phyloP scores from a whole-genome alignment of 2,888 invertebrate species.

The Ashinkailepas kermadecensis region DNA sequence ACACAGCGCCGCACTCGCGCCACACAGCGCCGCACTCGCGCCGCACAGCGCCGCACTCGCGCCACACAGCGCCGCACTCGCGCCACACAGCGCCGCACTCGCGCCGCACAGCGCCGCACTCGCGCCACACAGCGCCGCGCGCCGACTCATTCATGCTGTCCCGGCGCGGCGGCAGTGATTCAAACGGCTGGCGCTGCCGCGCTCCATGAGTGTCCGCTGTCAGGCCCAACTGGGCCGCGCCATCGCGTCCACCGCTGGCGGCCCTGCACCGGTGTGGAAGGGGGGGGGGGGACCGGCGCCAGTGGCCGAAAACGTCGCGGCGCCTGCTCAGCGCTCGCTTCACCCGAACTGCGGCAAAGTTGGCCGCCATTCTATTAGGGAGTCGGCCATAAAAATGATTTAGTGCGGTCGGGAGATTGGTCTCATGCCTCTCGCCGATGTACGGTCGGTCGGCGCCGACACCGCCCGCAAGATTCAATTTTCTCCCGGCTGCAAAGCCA shows the following conservation, averaged over 20 bases:
- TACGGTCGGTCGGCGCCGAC: neutral
- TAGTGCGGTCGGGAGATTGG: slow-evolving; percentile 7
- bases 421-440: slow-evolving; percentile 3
- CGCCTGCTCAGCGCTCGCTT: neutral
- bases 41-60: no score
- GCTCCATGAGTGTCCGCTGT: neutral
- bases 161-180: neutral
- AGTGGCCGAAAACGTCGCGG: neutral
- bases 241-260: neutral
- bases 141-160: neutral
- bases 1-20: no score
- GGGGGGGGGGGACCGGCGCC: neutral
- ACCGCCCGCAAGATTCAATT: slow-evolving; percentile 7
- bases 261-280: neutral
- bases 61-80: neutral
- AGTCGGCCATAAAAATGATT: slow-evolving; percentile 16
- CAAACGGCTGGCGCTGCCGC: neutral
- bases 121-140: neutral
- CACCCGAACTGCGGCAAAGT: neutral
- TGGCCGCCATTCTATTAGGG: slow-evolving; percentile 20
- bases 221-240: neutral
- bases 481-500: slow-evolving; percentile 19
- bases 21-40: no score
- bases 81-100: neutral
- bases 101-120: no score